A percentile compares a stretch with the other conserved stretches of the same genome.
Conservation (phyloP, 1,140 invertebrate species). For the Cotesia chilonis region DNA sequence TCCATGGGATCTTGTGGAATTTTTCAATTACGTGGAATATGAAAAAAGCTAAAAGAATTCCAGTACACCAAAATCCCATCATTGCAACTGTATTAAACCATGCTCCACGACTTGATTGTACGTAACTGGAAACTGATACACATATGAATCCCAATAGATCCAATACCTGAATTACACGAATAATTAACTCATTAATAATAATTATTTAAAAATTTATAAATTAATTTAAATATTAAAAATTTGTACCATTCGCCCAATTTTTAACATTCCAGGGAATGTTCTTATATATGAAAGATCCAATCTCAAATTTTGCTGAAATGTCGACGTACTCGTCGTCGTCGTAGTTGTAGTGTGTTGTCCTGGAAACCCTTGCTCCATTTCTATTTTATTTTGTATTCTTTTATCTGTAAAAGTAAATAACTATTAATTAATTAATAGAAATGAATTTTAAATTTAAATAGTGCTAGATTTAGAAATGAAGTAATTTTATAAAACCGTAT, state of each 20-base stretch:
- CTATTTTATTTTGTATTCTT: conserved; percentile 20
- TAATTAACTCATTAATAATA: conserved; percentile 42
- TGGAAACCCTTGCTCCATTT: conserved; percentile 74
- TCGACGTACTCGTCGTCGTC: conserved; percentile 74
- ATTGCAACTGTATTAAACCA: conserved; percentile 87
- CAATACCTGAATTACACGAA: conserved; percentile 69
- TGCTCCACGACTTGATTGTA: conserved; percentile 65
- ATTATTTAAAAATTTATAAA: not conserved
- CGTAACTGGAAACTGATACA: conserved; percentile 71
- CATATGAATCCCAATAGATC: conserved; percentile 86
- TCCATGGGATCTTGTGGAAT: conserved; percentile 86
- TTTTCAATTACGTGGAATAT: conserved; percentile 87
- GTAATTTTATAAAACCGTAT: not conserved
- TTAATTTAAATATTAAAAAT: no score
- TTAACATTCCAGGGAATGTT: conserved; percentile 79
- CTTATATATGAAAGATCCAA: conserved; percentile 77
- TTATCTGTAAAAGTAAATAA: not conserved
- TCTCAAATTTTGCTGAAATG: conserved; percentile 74
- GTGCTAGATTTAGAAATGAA: not conserved
- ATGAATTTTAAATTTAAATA: not conserved
- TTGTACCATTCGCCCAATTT: conserved; percentile 78
- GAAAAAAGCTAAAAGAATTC: conserved; percentile 82
- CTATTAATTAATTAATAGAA: not conserved
- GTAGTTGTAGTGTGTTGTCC: conserved; percentile 73
- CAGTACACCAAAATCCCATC: conserved; percentile 86